Evolutionary conservation across 2,113 vertebrate genomes (phyloP).

Genomic region (Triplophysa dalaica): DNA sequence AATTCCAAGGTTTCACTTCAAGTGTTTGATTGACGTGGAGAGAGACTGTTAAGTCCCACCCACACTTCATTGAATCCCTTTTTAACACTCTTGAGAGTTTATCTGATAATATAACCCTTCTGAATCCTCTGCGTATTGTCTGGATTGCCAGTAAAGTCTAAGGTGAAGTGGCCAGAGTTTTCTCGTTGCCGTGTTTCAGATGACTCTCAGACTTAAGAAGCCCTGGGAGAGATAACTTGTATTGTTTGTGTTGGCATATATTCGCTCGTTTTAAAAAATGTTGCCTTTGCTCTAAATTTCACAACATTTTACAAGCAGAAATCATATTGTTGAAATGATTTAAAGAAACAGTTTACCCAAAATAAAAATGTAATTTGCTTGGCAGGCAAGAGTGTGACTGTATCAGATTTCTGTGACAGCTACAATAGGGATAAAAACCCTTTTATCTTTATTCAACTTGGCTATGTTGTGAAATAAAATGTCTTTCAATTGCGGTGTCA

Average conservation of each 20-base stretch:
- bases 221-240: not conserved
- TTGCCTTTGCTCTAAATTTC: not conserved
- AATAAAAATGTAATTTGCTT: not conserved
- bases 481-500: not conserved
- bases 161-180: not conserved
- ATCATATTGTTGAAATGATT: too few relatives aligned
- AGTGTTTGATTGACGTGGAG: slow-evolving; percentile 28
- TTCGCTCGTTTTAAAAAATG: not conserved
- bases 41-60: slow-evolving; percentile 15
- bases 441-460: too few relatives aligned
- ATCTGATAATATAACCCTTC: slow-evolving; percentile 27
- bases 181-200: not conserved
- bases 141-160: not conserved
- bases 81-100: slow-evolving; percentile 1
- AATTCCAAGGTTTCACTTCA: slow-evolving; percentile 9
- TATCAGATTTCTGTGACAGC: too few relatives aligned
- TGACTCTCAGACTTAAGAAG: not conserved
- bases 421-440: too few relatives aligned
- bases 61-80: slow-evolving; percentile 30
- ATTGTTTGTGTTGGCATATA: not conserved
- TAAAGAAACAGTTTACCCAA: not conserved
- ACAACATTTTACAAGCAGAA: not conserved
- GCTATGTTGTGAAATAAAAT: not conserved
- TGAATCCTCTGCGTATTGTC: slow-evolving; percentile 25
- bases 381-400: too few relatives aligned